Base-by-base conservation (phyloP, 2,888 invertebrate species). In the Cheilosia pagana region DNA sequence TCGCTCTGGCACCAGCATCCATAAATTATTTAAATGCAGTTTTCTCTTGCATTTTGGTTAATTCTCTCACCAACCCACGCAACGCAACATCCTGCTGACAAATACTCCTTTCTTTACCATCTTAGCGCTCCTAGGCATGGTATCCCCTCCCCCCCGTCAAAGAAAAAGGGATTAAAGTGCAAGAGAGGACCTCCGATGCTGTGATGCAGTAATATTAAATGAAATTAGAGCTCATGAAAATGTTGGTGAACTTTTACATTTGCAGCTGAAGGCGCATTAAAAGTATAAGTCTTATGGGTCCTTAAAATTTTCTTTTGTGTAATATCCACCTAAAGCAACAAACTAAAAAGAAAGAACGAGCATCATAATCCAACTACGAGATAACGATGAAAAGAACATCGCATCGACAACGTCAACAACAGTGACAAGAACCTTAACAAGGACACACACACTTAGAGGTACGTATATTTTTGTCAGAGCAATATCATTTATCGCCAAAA, bases 201-300 rank as follows among this genome's bases (percentile, higher is more conserved):
- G 31, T 62, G 53, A 35, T 16, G 43, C n/a, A 45, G 70, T 21
- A 68, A 81, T 70, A 70, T 81, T 23, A 81, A 77, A 81, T 71
- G 28, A 76, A 81, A 77, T 82, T 82, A 77, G 60, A 48, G 71
- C 81, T 82, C 76, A 65, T 65, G 63, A 76, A 75, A 81, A 76
- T 63, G 63, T 63, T 81, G 70, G 63, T 25, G 35, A 81, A 75
- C 48, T 59, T 76, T 43, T 39, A 35, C 63, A 63, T 45, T 68
- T 43, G 21, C 16, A 19, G 43, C 59, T 57, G 76, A 53, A 52
- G 45, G 52, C 43, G 52, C 43, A 76, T 71, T 82, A 53, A 67
- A 60, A 77, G 59, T 71, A 77, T 71, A 67, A 71, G 65, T 82
- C 77, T 82, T 77, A 82, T 62, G 81, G 71, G 77, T 82, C 77